These are phyloP conservation scores for Trissolcus japonicus DNA, from an alignment of 2,888 invertebrate genomes.

Conservation along the genomic window DNA sequence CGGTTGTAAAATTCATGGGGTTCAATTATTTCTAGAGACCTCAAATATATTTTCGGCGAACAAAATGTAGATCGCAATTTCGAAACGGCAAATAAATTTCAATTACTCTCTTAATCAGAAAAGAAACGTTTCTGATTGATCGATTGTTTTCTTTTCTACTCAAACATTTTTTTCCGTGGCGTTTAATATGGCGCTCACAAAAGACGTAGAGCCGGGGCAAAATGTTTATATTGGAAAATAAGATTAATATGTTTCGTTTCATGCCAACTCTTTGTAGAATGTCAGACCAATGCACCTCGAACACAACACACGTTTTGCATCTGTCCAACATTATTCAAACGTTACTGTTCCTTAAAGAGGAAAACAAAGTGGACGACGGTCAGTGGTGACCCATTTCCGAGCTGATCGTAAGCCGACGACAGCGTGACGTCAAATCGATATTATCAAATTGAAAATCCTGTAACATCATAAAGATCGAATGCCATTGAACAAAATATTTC, in stretches of 20 bases:
- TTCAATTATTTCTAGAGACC: too few species aligned
- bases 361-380: constrained; percentile 25
- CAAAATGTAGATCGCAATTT: constrained; percentile 8
- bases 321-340: constrained; percentile 21
- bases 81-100: constrained; percentile 16
- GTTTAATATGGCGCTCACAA: constrained; percentile 19
- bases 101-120: constrained; percentile 2
- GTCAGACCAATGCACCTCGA: constrained; percentile 9
- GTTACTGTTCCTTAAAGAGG: constrained; percentile 35
- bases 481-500: too few species aligned
- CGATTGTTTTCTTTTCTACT: constrained; percentile 21
- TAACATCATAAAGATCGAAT: too few species aligned
- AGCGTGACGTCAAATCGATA: constrained; percentile 69
- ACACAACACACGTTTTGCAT: constrained; percentile 27
- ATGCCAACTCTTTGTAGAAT: constrained; percentile 32
- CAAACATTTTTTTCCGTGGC: constrained; percentile 2
- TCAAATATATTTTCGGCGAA: not conserved
- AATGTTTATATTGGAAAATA: constrained; percentile 51
- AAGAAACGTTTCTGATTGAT: constrained; percentile 24
- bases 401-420: constrained; percentile 68
- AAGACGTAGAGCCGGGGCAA: constrained; percentile 10
- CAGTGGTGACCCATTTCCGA: constrained; percentile 69
- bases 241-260: constrained; percentile 53
- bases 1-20: too few species aligned
- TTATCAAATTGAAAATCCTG: constrained; percentile 11